A percentile compares a stretch with the other conserved stretches of the same genome.
Evolutionary conservation across 2,113 vertebrate species (phyloP).

Genomic region (Pelecanoides urinatrix): DNA sequence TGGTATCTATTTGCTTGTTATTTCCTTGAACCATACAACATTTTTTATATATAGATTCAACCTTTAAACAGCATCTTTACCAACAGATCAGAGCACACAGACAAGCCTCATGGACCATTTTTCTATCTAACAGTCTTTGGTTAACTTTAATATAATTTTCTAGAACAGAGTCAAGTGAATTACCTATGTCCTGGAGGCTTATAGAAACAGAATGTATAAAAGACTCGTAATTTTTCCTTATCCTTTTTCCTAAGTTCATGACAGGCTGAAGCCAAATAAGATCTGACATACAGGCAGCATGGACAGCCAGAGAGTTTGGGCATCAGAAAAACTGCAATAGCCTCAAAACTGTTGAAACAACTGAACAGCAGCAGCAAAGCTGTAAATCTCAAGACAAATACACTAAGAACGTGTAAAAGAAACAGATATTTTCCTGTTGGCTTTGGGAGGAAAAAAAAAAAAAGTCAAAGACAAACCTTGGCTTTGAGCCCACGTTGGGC

Average conservation of each 20-base stretch:
- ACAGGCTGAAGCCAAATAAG: neutral
- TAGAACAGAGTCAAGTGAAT: neutral
- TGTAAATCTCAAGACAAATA: conserved; percentile 36
- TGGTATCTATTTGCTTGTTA: neutral
- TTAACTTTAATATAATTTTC: neutral
- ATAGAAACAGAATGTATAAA: neutral
- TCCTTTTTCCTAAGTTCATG: neutral
- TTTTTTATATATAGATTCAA: neutral
- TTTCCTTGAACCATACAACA: rapidly evolving
- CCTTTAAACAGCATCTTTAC: neutral
- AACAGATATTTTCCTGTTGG: conserved; percentile 21
- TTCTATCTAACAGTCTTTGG: neutral
- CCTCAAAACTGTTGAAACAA: neutral
- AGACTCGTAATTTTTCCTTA: neutral
- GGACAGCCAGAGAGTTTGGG: neutral
- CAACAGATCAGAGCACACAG: neutral
- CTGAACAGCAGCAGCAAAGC: neutral
- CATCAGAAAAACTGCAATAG: neutral
- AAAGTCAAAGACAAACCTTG: neutral
- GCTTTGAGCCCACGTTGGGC: neutral
- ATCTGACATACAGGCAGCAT: neutral
- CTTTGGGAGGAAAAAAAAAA: neutral
- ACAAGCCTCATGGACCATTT: neutral
- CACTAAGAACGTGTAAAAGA: neutral
- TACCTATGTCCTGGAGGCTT: neutral